Evolutionary conservation across 2,113 vertebrate genomes (phyloP), one percentile per base, ranked within the genome.

Genomic region (Gavia stellata): DNA sequence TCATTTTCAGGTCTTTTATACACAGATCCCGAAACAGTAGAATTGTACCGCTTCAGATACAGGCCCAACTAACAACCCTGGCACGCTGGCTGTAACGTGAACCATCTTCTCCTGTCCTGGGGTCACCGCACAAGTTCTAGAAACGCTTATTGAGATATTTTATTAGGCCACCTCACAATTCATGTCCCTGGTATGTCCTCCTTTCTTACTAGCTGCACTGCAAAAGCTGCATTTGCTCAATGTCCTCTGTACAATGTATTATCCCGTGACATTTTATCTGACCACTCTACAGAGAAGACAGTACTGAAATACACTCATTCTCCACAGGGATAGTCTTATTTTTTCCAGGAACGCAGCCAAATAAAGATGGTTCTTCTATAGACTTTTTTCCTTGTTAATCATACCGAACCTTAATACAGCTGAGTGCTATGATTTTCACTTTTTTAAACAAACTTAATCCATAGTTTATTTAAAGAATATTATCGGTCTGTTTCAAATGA

Each of bases 261-360:
- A 58, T 49, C 29, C 72, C 9, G 3, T 52, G 66, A 71, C 47
- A 40, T 56, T 94, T 89, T 75, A 79, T 72, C 62, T 65, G 49
- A 88, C 44, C 28, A 24, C 58, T 71, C 38, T 33, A 85, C 34
- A 61, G 44, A 91, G 61, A 94, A 15, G 40, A 28, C 40, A 42
- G 70, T 42, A 77, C 74, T 53, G 66, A 79, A 91, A 91, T 34
- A 78, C 10, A 44, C 23, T 81, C 26, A 17, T 73, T 80, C 74
- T 59, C 89, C 86, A 55, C 33, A 55, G 73, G 59, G 16, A 78
- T 14, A 81, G 18, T 15, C 50, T 74, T 66, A 31, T 26, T 95
- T 95, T 91, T 86, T 55, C 86, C 93, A 96, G 80, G 68, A 95
- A 91, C 0, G 0, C 8, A 81, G 91, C 70, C 91, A 96, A 92